Conservation (phyloP, 2,113 vertebrate species). For the Tupaia tana region DNA sequence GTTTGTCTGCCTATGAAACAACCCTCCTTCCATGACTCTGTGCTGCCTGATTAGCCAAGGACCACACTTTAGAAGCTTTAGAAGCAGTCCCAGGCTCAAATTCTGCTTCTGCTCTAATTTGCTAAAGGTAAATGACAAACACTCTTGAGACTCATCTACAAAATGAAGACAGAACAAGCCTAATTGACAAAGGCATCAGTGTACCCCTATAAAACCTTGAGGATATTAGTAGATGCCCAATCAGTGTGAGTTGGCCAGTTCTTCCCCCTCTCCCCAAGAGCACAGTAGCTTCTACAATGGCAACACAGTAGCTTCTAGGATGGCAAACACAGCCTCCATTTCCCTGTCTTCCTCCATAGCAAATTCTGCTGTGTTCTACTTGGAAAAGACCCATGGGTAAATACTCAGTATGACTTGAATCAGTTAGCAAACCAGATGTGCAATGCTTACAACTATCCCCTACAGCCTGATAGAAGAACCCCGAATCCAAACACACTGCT, state of each 20-base stretch:
- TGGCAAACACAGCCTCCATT: not conserved
- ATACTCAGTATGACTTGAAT: not conserved
- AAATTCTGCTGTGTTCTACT: not conserved
- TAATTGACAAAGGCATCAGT: not conserved
- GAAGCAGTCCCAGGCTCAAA: constrained; percentile 13
- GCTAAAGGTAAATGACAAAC: constrained; percentile 1
- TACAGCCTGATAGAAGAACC: constrained; percentile 17
- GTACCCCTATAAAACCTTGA: not conserved
- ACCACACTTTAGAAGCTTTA: not conserved
- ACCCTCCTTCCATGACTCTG: not conserved
- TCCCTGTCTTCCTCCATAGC: constrained; percentile 16
- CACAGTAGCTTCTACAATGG: not conserved
- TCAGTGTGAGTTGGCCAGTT: not conserved
- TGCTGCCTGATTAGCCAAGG: not conserved
- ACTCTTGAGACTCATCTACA: not conserved
- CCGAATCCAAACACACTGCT: constrained; percentile 2
- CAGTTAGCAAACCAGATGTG: constrained; percentile 64
- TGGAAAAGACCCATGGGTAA: constrained; percentile 46
- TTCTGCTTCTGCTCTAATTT: constrained; percentile 34
- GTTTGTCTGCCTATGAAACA: not conserved
- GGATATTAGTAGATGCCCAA: not conserved
- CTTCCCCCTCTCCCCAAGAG: not conserved
- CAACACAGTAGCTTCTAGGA: not conserved
- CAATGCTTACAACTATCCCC: not conserved
- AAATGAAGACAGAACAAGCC: constrained; percentile 4